These are phyloP conservation scores for Syrmaticus mikado DNA, from an alignment of 2,113 vertebrate species.

Conservation along the genomic window DNA sequence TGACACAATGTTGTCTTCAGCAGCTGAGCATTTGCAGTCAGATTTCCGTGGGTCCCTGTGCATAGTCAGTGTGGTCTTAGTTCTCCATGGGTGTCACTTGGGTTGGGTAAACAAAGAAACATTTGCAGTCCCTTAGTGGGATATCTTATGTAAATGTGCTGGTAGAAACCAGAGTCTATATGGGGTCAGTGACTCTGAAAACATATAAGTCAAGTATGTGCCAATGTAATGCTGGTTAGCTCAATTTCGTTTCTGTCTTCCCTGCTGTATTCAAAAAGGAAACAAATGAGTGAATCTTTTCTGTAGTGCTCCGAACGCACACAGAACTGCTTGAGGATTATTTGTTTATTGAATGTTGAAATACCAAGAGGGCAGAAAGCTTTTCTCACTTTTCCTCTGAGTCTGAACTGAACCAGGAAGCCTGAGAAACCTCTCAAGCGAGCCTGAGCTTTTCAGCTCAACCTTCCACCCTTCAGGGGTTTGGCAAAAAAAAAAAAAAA, in stretches of 20 bases:
- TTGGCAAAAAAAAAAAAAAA: conserved; percentile 5
- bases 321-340: conserved; percentile 15
- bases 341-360: conserved; percentile 64
- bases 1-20: background rate
- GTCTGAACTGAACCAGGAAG: conserved; percentile 18
- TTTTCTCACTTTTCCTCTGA: background rate
- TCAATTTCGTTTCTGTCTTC: conserved; percentile 28
- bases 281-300: conserved; percentile 8
- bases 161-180: background rate
- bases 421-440: conserved; percentile 2
- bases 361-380: background rate
- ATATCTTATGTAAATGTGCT: background rate
- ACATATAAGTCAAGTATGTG: background rate
- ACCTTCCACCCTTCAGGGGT: conserved; percentile 13
- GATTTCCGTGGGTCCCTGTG: accelerated
- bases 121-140: background rate
- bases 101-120: background rate
- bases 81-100: background rate
- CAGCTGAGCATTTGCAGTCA: background rate
- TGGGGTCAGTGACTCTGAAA: background rate
- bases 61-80: background rate
- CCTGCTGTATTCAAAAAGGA: background rate
- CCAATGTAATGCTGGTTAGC: conserved; percentile 7
- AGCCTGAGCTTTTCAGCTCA: conserved; percentile 36
- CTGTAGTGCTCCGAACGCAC: background rate